Evolutionary conservation across 2,888 invertebrate genomes (phyloP).

Genomic region (Lacanobia oleracea): DNA sequence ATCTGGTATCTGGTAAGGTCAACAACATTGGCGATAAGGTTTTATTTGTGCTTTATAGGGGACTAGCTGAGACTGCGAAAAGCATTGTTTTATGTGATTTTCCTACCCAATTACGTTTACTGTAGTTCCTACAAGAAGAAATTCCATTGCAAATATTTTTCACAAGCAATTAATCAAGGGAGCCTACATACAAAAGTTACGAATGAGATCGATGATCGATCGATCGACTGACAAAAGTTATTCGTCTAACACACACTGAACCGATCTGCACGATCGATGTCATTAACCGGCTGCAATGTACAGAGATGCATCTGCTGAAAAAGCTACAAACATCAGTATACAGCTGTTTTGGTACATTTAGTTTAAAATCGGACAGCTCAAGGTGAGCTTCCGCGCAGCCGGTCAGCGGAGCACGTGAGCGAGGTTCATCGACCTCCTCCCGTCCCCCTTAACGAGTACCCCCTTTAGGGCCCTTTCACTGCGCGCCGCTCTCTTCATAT

Average conservation of each 20-base stretch:
- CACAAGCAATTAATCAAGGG: neutral
- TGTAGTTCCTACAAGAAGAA: neutral
- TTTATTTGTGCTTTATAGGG: neutral
- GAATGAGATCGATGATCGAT: no score
- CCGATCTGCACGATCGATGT: no score
- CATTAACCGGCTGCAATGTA: no score
- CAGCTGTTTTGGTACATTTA: neutral
- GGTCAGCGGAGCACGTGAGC: slow-evolving; percentile 48
- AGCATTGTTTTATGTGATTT: neutral
- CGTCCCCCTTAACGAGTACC: neutral
- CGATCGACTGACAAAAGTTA: no score
- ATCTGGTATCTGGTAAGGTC: slow-evolving; percentile 23
- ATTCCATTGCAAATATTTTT: neutral
- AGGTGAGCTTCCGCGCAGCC: slow-evolving; percentile 47
- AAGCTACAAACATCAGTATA: neutral
- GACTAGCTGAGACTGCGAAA: neutral
- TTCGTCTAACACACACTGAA: no score
- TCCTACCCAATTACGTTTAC: neutral
- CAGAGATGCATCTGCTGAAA: neutral
- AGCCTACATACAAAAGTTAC: neutral
- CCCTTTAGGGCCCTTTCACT: slow-evolving; percentile 56
- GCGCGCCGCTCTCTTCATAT: slow-evolving; percentile 18
- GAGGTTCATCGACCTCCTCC: slow-evolving; percentile 52
- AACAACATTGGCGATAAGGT: slow-evolving; percentile 12
- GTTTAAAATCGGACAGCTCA: slow-evolving; percentile 8